Conservation (phyloP, 2,113 vertebrate genomes). For the Bos javanicus region DNA sequence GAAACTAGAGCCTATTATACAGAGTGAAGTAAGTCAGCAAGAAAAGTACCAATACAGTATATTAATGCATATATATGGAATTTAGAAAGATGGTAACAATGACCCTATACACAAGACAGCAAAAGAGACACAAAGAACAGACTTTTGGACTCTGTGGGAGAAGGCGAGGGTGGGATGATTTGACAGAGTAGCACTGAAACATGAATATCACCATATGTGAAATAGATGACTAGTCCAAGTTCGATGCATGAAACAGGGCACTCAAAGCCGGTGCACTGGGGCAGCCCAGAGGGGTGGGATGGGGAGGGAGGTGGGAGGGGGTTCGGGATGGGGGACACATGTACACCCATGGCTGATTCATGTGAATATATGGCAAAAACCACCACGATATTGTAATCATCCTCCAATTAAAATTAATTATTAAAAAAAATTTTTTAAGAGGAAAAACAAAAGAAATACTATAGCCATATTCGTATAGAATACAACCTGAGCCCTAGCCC, state of each 20-base stretch:
- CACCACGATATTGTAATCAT: not conserved
- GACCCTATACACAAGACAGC: accelerated
- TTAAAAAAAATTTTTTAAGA: not conserved
- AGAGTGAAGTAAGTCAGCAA: not conserved
- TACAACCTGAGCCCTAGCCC: not conserved
- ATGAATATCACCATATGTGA: not conserved
- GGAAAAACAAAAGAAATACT: not conserved
- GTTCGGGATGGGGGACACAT: not conserved
- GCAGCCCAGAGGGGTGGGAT: not conserved
- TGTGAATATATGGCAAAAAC: not conserved
- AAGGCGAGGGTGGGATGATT: not conserved
- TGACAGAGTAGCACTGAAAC: not conserved
- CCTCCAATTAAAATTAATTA: not conserved
- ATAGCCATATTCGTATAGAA: not conserved
- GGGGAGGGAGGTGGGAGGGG: not conserved
- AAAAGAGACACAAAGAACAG: not conserved
- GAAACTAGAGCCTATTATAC: not conserved
- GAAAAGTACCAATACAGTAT: not conserved
- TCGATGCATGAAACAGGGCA: not conserved
- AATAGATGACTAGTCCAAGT: not conserved
- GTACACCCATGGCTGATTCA: not conserved
- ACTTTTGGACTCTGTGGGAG: not conserved
- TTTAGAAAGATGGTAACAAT: not conserved
- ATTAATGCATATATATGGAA: not conserved
- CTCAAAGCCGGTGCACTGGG: not conserved